Base-by-base conservation (phyloP, 2,113 vertebrate genomes). In the Podocnemis expansa region DNA sequence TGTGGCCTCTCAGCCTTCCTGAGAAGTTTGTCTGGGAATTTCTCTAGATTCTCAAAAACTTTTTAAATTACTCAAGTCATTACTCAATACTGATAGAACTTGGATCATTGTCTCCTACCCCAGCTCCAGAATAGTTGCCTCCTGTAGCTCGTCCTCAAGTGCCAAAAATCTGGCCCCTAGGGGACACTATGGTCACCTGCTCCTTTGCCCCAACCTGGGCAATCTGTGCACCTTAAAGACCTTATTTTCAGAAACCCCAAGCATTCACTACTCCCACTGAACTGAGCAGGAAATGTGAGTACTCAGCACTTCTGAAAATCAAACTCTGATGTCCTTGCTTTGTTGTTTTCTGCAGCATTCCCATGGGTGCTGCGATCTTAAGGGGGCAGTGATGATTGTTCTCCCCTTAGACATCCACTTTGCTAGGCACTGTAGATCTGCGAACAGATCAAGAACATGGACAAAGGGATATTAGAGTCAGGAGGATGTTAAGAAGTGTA, bases 151-250 rank as follows among this genome's bases (percentile, higher is more conserved):
- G 14, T 27, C 49, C 0, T 0, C 34, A 75, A n/a, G 21, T 2
- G 6, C 11, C 8, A 55, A 45, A 8, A 43, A 70, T 3, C 34
- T 67, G 29, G 60, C 17, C 16, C 31, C 10, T 60, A 78, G 14
- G 47, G 31, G 84, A 38, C 41, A 0, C 0, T 22, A 3, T 19
- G 55, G 27, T 0, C 0, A 5, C 6, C 82, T 0, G 0, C 27
- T 84, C 58, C 9, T 89, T 83, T 82, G 80, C 31, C 51, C 34
- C 73, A 76, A 70, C 22, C 41, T 38, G 67, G 4, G 34, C 24
- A 73, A 73, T 73, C 9, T 73, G n/a, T 43, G 41, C 5, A 76
- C 73, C 73, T 45, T 43, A 13, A 27, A 25, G 38, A 12, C 12
- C 24, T 43, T 41, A 27, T 75, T 75, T 27, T 75, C 24, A 75